Evolutionary conservation across 1,140 invertebrate genomes (phyloP).

Genomic region (Trichonephila inaurata): DNA sequence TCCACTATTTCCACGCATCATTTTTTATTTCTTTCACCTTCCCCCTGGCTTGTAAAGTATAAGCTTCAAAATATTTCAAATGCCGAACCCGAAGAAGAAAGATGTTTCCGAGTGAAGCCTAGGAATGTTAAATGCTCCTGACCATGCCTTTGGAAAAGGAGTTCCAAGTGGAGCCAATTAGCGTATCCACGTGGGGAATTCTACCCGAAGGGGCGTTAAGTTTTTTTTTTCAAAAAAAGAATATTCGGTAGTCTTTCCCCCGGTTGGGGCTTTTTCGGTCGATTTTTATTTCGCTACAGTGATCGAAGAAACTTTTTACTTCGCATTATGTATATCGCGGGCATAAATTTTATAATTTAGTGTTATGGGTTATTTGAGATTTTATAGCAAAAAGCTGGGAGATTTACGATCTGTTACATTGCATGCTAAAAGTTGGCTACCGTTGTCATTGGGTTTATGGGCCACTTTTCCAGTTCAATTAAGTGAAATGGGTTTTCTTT

Average conservation of each 20-base stretch:
- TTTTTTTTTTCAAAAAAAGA: conserved; percentile 4
- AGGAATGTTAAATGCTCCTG: conserved; percentile 63
- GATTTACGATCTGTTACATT: conserved; percentile 50
- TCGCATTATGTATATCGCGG: not conserved
- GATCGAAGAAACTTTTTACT: not conserved
- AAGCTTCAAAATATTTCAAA: conserved; percentile 1
- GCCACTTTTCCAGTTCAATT: conserved; percentile 38
- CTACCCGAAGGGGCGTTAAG: too few relatives aligned
- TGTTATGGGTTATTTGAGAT: conserved; percentile 7
- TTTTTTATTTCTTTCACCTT: conserved; percentile 16
- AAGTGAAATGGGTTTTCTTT: not conserved
- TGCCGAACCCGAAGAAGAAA: conserved; percentile 23
- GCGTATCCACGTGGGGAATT: not conserved
- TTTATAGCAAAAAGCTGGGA: not conserved
- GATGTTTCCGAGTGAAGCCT: conserved; percentile 24
- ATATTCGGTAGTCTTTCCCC: conserved; percentile 7
- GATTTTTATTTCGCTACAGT: conserved; percentile 51
- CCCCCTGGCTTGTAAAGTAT: not conserved
- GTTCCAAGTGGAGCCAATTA: conserved; percentile 31
- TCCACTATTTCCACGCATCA: conserved; percentile 73
- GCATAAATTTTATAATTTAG: conserved; percentile 57
- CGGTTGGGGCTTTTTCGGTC: conserved; percentile 40
- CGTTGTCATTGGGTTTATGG: not conserved
- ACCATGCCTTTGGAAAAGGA: conserved; percentile 24
- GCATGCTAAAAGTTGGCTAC: conserved; percentile 3